These are phyloP conservation scores for Tipula unca DNA, from an alignment of 2,888 invertebrate genomes.

Conservation along the genomic window DNA sequence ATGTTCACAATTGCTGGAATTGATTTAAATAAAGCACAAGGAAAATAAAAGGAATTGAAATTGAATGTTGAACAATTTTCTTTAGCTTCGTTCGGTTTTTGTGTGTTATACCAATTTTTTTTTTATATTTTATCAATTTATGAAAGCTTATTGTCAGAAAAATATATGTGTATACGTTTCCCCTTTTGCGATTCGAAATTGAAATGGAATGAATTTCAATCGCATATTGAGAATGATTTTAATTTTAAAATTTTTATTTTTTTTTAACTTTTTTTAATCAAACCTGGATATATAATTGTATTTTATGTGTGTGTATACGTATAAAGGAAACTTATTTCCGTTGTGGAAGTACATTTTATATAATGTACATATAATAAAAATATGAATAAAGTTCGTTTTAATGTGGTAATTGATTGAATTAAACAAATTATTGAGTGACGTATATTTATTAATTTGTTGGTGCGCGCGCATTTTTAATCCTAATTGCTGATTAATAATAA, in stretches of 20 bases:
- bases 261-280: not conserved
- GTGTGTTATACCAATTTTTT: not conserved
- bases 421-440: not conserved
- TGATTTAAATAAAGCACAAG: not conserved
- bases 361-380: not conserved
- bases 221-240: no score
- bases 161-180: not conserved
- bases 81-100: not conserved
- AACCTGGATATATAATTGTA: not conserved
- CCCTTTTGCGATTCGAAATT: not conserved
- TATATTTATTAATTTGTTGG: no score
- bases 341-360: no score
- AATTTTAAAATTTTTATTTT: not conserved
- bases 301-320: not conserved
- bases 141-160: not conserved
- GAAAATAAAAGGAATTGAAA: not conserved
- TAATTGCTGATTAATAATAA: no score
- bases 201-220: not conserved
- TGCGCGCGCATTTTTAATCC: no score
- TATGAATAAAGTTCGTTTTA: not conserved
- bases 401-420: not conserved
- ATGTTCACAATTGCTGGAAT: not conserved
- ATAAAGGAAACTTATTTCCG: not conserved
- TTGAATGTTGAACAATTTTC: not conserved
- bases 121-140: not conserved